Base-by-base conservation (phyloP, 2,113 vertebrate genomes). In the Vidua chalybeata region DNA sequence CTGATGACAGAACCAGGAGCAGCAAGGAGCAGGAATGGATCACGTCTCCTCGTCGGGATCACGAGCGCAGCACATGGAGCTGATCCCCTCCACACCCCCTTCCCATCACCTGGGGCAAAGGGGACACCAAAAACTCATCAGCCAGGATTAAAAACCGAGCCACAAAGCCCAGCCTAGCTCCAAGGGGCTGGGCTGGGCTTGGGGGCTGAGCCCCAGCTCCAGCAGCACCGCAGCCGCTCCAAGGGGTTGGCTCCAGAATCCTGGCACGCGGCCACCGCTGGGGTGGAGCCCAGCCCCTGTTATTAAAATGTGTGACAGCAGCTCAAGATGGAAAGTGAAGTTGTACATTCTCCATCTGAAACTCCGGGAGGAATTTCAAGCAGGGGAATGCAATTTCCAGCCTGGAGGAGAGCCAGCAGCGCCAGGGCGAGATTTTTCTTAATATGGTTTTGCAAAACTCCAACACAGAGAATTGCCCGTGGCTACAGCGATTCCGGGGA, bases 301-400 rank as follows among this genome's bases (percentile, higher is more conserved):
- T 94, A 95, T 96, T 96, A 95, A 92, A 94, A 88, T 82, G 89
- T 89, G 93, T 91, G 95, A 92, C 92, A 95, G 94, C 93, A 94
- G 95, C 89, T 96, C 84, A 13, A 76, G 91, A 83, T 73, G 87
- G 84, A 92, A 94, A 94, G 95, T 71, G 95, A 97, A 94, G 94
- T 73, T 90, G 91, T 94, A 96, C 91, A 76, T 95, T 96, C 95
- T 89, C 91, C 91, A 95, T 96, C 95, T 91, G 95, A 96, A 95
- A 83, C 89, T 87, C 81, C 59, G 13, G 89, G 78, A 96, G 94
- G 96, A 96, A 96, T 97, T 93, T 96, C 94, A 93, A 94, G 91
- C 93, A 79, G 91, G 94, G 84, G 95, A 96, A 96, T 91, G 94
- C 91, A 96, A 96, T 97, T 96, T 95, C 93, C 94, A 96, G 94